These are phyloP conservation scores for Hiodon tergisus DNA, from an alignment of 2,113 vertebrate species.

Conservation along the genomic window DNA sequence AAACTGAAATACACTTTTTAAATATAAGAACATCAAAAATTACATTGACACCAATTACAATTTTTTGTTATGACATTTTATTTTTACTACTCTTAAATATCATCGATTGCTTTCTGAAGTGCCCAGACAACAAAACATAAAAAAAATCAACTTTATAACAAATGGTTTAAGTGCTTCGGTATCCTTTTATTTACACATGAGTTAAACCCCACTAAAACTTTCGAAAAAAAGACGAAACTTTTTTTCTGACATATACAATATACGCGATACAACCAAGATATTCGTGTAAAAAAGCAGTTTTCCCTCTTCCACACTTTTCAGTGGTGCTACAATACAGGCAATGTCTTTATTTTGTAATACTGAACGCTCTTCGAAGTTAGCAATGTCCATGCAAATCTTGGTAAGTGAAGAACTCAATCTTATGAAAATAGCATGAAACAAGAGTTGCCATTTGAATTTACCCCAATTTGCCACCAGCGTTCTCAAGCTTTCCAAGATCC, in stretches of 20 bases:
- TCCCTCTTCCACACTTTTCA: background rate
- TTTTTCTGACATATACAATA: constrained; percentile 6
- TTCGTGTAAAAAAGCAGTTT: constrained; percentile 4
- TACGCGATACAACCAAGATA: constrained; percentile 13
- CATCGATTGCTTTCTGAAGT: constrained; percentile 57
- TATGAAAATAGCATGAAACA: background rate
- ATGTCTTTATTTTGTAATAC: constrained; percentile 1
- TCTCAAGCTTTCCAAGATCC: background rate
- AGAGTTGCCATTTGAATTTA: background rate
- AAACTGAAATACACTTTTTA: background rate
- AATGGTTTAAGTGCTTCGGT: constrained; percentile 35
- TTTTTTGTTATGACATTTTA: constrained; percentile 43
- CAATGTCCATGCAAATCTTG: constrained; percentile 14
- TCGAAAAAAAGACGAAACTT: constrained; percentile 48
- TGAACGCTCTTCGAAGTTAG: constrained; percentile 8
- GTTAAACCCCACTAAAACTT: constrained; percentile 45
- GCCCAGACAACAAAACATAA: constrained; percentile 56
- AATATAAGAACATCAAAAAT: background rate
- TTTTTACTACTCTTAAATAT: constrained; percentile 29
- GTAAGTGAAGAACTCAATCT: constrained; percentile 1
- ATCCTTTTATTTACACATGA: constrained; percentile 39
- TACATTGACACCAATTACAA: background rate
- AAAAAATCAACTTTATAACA: constrained; percentile 55
- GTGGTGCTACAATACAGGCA: background rate
- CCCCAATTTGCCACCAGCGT: background rate